These are phyloP conservation scores for Morus bassanus DNA, from an alignment of 2,797 vertebrate species.

Conservation along the genomic window DNA sequence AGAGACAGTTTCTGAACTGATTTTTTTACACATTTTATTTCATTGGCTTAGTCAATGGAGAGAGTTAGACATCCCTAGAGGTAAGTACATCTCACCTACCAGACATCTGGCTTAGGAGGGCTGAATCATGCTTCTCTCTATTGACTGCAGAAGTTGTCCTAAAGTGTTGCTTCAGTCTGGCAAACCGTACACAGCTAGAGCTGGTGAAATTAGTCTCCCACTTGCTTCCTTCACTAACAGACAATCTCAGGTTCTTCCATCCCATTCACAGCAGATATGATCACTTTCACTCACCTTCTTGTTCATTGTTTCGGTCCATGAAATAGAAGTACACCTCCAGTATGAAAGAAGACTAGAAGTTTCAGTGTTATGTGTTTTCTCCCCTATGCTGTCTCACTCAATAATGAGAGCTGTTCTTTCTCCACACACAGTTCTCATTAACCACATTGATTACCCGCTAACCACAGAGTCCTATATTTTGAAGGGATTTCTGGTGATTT, in stretches of 20 bases:
- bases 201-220: not conserved
- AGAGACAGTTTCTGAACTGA: not conserved
- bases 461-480: not conserved
- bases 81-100: not conserved
- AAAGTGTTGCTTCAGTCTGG: not conserved
- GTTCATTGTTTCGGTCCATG: not conserved
- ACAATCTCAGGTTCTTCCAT: not conserved
- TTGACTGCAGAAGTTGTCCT: not conserved
- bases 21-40: constrained; percentile 17
- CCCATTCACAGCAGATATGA: not conserved
- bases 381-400: not conserved
- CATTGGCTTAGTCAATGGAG: not conserved
- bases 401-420: not conserved
- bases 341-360: not conserved
- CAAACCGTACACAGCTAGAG: not conserved
- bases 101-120: not conserved
- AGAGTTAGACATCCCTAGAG: not conserved
- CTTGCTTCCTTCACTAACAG: not conserved
- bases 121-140: not conserved
- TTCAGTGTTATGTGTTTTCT: not conserved
- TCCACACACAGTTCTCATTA: not conserved
- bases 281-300: not conserved
- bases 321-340: not conserved
- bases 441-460: not conserved
- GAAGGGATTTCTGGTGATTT: not conserved